phyloP scores from a whole-genome alignment of 2,888 invertebrate species.

The Chelonus formosanus region DNA sequence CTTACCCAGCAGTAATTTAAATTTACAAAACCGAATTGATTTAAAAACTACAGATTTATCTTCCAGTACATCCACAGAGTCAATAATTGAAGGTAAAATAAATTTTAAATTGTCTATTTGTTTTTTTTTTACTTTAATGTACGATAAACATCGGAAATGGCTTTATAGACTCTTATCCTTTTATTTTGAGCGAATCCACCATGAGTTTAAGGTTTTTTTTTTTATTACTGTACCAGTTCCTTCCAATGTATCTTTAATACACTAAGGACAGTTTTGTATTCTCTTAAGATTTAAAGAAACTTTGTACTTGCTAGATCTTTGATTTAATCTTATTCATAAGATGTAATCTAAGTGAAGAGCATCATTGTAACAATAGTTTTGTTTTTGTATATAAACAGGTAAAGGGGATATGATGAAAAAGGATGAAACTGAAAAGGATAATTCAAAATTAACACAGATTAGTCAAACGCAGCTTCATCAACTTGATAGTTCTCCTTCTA shows the following conservation, averaged over 20 bases:
- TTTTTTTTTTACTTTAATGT: background rate
- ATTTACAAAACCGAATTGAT: conserved; percentile 38
- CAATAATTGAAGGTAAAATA: conserved; percentile 34
- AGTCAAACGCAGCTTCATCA: conserved; percentile 6
- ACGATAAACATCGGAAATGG: no score
- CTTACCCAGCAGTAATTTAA: conserved; percentile 35
- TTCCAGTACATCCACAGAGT: conserved; percentile 20
- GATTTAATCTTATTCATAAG: no score
- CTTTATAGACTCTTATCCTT: no score
- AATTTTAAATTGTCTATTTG: background rate
- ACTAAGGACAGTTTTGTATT: no score
- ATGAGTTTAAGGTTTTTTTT: no score
- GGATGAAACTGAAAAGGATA: background rate
- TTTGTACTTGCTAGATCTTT: no score
- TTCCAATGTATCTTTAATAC: no score
- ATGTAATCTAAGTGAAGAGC: no score
- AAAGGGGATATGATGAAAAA: background rate
- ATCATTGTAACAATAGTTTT: no score
- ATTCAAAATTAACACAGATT: background rate
- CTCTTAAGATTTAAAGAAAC: no score
- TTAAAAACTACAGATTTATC: conserved; percentile 30
- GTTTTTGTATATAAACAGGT: background rate
- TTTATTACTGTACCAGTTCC: no score
- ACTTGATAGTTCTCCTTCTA: background rate
- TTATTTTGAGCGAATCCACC: no score